Evolutionary conservation across 2,797 vertebrate genomes (phyloP).

Genomic region (Brotula barbata): DNA sequence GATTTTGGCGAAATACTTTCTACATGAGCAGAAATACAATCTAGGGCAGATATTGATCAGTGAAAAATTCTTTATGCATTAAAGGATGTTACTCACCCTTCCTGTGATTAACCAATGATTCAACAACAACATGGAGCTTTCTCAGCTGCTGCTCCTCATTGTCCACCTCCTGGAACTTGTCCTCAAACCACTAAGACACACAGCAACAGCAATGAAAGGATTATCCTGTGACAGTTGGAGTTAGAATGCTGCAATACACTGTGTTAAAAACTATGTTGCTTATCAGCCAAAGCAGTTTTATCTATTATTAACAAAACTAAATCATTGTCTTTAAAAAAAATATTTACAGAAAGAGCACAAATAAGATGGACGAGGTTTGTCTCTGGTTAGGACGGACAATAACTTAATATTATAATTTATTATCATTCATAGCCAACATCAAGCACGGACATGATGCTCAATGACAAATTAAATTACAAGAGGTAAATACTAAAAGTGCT

Average conservation of each 20-base stretch:
- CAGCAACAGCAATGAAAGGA: not conserved
- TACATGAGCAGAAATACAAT: not conserved
- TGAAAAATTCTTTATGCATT: not conserved
- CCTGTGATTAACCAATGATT: constrained; percentile 91
- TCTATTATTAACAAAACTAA: too few relatives aligned
- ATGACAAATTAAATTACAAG: too few relatives aligned
- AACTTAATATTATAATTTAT: too few relatives aligned
- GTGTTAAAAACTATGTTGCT: not conserved
- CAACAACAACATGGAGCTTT: constrained; percentile 88
- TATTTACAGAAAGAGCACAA: too few relatives aligned
- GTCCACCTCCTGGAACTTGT: constrained; percentile 95
- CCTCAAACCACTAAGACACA: constrained; percentile 92
- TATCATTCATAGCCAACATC: too few relatives aligned
- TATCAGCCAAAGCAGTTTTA: not conserved
- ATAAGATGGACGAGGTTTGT: too few relatives aligned
- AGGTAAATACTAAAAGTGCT: too few relatives aligned
- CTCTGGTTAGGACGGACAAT: too few relatives aligned
- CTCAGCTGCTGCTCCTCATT: constrained; percentile 92
- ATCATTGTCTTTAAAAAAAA: too few relatives aligned
- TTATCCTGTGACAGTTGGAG: too few relatives aligned
- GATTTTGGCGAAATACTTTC: not conserved
- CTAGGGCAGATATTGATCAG: not conserved
- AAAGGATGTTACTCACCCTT: constrained; percentile 83
- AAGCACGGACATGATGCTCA: too few relatives aligned
- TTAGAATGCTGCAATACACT: not conserved